Evolutionary conservation across 2,888 invertebrate genomes (phyloP).

Genomic region (Tipula helvola): DNA sequence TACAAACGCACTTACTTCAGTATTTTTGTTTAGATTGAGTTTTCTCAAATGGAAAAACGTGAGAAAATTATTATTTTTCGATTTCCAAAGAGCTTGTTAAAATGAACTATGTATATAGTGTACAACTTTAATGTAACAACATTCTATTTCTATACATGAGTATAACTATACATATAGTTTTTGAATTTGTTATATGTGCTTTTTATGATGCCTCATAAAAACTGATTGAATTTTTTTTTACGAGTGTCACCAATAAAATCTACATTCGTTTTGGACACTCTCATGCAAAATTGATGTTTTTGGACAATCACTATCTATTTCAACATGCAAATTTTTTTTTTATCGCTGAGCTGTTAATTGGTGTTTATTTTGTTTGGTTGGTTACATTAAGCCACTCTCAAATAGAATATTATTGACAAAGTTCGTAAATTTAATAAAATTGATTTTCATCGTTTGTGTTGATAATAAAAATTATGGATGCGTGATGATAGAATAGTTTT

Average conservation of each 20-base stretch:
- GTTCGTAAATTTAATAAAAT: too few species aligned
- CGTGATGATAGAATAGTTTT: too few species aligned
- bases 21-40: background rate
- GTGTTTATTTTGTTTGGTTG: too few species aligned
- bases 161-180: background rate
- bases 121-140: background rate
- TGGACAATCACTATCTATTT: too few species aligned
- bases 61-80: background rate
- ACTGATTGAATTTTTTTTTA: background rate
- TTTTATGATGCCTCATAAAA: background rate
- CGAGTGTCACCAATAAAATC: background rate
- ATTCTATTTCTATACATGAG: background rate
- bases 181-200: background rate
- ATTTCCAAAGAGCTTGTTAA: background rate
- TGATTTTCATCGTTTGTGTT: too few species aligned
- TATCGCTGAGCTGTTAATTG: background rate
- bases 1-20: background rate
- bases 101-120: background rate
- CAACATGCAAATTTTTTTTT: too few species aligned
- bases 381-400: too few species aligned
- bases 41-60: background rate
- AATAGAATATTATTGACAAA: too few species aligned
- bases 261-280: background rate
- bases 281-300: too few species aligned
- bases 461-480: too few species aligned